Evolutionary conservation across 2,113 vertebrate genomes (phyloP).

Genomic region (Microtus pennsylvanicus): DNA sequence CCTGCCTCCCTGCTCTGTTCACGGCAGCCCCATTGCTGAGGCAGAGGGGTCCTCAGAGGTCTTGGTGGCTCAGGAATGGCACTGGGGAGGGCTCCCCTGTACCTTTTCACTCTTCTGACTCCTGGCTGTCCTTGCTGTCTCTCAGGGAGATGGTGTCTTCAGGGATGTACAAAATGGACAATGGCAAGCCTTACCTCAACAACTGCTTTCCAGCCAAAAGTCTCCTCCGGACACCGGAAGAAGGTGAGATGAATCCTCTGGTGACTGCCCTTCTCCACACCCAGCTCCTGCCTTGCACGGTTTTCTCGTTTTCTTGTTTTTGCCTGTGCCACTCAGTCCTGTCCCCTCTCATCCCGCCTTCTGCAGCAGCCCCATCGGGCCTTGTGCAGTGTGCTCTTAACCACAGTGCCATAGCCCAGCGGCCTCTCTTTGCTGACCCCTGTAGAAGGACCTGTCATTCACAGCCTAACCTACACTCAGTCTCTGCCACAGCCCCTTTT

Average conservation of each 20-base stretch:
- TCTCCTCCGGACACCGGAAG: conserved; percentile 75
- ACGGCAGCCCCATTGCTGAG: conserved; percentile 34
- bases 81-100: neutral
- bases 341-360: neutral
- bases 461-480: neutral
- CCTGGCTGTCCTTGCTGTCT: conserved; percentile 44
- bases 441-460: neutral
- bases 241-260: conserved; percentile 81
- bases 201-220: conserved; percentile 88
- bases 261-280: neutral
- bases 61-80: neutral
- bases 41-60: neutral
- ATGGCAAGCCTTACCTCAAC: conserved; percentile 76
- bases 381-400: neutral
- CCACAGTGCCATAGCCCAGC: neutral
- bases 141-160: conserved; percentile 76
- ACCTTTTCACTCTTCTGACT: conserved; percentile 7
- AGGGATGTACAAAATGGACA: conserved; percentile 81
- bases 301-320: neutral
- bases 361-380: neutral
- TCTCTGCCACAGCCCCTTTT: neutral
- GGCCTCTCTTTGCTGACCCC: neutral
- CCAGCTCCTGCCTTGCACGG: neutral
- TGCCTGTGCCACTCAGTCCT: too few species aligned
- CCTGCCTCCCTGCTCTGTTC: neutral